Conservation (phyloP, 2,797 vertebrate genomes). For the Sphenodon punctatus region DNA sequence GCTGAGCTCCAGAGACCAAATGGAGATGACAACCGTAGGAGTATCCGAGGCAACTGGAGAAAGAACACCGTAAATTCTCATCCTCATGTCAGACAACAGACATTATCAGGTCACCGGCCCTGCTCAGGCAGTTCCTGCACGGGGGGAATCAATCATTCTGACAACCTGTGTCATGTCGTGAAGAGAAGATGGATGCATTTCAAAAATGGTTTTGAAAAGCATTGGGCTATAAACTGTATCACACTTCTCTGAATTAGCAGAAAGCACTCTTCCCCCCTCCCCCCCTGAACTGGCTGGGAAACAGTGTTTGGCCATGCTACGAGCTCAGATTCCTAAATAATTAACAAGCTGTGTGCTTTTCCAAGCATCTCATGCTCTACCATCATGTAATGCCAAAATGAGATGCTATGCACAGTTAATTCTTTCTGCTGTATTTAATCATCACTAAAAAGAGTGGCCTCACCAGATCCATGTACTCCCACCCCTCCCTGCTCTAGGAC, state of each 20-base stretch:
- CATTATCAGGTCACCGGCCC: background rate
- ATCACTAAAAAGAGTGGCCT: background rate
- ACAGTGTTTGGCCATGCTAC: background rate
- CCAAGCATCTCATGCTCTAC: background rate
- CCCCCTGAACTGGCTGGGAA: background rate
- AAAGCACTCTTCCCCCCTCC: background rate
- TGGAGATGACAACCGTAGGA: no score
- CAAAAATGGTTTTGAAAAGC: background rate
- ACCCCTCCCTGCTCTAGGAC: no score
- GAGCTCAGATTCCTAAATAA: background rate
- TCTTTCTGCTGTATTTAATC: background rate
- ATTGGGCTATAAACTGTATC: rapidly evolving
- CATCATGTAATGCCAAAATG: background rate
- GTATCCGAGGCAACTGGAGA: background rate
- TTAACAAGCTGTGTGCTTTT: background rate
- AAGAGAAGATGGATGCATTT: background rate
- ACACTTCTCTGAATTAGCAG: background rate
- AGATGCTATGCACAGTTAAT: background rate
- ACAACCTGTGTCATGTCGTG: background rate
- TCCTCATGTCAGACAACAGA: background rate
- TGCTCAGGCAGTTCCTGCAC: background rate
- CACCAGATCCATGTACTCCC: no score
- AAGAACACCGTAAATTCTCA: background rate
- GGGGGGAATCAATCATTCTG: background rate
- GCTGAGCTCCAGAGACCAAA: no score